Conservation (phyloP, 2,888 invertebrate species). For the Cheilosia impressa region DNA sequence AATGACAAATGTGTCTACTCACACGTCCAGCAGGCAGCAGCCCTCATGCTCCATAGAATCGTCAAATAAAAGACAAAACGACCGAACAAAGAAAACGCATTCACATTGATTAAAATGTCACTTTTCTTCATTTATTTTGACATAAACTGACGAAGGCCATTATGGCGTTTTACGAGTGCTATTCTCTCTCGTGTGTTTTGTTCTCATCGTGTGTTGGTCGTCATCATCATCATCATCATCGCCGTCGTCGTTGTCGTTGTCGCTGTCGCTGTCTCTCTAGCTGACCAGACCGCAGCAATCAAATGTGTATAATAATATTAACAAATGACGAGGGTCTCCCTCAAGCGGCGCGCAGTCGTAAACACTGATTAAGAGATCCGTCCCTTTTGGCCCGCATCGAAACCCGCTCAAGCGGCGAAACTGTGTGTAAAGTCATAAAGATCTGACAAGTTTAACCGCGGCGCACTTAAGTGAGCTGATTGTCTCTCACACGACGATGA, state of each 20-base stretch:
- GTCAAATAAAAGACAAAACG: constrained; percentile 22
- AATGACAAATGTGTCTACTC: constrained; percentile 74
- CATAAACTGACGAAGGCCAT: constrained; percentile 82
- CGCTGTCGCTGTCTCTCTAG: constrained; percentile 27
- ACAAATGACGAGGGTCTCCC: constrained; percentile 71
- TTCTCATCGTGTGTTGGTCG: constrained; percentile 31
- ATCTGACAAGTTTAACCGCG: constrained; percentile 71
- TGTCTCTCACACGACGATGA: constrained; percentile 61
- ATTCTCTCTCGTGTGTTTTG: constrained; percentile 67
- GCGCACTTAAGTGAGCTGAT: constrained; percentile 73
- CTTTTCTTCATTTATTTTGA: constrained; percentile 83
- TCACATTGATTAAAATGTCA: constrained; percentile 83
- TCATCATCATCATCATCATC: constrained; percentile 22
- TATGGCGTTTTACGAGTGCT: constrained; percentile 75
- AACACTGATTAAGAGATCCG: constrained; percentile 75
- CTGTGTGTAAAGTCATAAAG: constrained; percentile 66
- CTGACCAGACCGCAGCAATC: constrained; percentile 77
- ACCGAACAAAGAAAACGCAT: constrained; percentile 75
- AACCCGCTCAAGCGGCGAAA: constrained; percentile 15
- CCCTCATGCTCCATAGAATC: constrained; percentile 29
- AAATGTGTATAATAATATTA: constrained; percentile 77
- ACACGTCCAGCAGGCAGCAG: constrained; percentile 30
- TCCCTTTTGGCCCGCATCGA: constrained; percentile 66
- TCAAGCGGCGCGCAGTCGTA: constrained; percentile 71
- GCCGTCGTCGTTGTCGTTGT: constrained; percentile 34